Percentiles rank a stretch among this genome's conserved stretches.
Evolutionary conservation across 2,888 invertebrate species (phyloP).

Genomic region (Chelonus formosanus): DNA sequence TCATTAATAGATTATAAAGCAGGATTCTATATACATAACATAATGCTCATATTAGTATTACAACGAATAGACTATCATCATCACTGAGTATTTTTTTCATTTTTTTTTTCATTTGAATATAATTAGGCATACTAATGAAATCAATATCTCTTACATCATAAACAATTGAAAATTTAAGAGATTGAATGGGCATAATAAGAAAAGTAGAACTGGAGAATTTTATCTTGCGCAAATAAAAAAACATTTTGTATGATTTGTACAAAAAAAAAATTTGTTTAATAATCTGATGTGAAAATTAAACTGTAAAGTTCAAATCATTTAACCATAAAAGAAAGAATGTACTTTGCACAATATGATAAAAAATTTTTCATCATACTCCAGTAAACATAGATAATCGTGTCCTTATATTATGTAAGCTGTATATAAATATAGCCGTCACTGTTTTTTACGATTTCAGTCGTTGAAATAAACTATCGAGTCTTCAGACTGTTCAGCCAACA

Average conservation of each 20-base stretch:
- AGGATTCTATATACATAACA: slow-evolving; percentile 53
- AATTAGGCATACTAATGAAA: no score
- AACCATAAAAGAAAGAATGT: background rate
- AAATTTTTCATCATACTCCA: slow-evolving; percentile 2
- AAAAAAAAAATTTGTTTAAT: background rate
- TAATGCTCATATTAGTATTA: slow-evolving; percentile 63
- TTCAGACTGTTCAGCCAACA: slow-evolving; percentile 19
- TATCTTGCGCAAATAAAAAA: no score
- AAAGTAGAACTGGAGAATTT: no score
- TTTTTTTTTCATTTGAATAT: slow-evolving; percentile 5
- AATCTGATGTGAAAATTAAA: background rate
- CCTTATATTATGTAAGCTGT: slow-evolving; percentile 26
- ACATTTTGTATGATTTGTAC: no score
- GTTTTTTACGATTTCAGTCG: slow-evolving; percentile 26
- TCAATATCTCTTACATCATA: background rate
- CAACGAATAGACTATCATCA: slow-evolving; percentile 52
- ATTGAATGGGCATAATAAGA: no score
- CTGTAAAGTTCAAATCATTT: no score
- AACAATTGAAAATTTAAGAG: no score
- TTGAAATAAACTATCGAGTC: slow-evolving; percentile 13
- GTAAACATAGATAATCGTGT: slow-evolving; percentile 12
- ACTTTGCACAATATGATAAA: background rate
- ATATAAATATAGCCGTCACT: slow-evolving; percentile 27
- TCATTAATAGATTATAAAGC: slow-evolving; percentile 52
- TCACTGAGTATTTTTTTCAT: slow-evolving; percentile 30